Evolutionary conservation across 2,888 invertebrate species (phyloP).

Genomic region (Callyntrura sp.): DNA sequence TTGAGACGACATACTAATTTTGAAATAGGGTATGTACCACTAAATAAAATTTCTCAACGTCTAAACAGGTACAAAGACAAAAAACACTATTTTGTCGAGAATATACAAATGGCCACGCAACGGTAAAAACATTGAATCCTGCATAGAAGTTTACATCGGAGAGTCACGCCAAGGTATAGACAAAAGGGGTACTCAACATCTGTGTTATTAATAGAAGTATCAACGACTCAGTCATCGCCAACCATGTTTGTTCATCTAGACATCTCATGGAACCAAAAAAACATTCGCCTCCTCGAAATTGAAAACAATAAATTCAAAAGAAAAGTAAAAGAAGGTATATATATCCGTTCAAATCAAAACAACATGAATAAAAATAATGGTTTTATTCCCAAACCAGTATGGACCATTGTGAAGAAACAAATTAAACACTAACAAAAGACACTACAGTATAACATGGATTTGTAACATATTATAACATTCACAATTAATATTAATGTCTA

Average conservation of each 20-base stretch:
- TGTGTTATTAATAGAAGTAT: background rate
- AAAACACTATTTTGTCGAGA: background rate
- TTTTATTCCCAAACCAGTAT: constrained; percentile 1
- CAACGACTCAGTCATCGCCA: background rate
- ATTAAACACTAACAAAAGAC: background rate
- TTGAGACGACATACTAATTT: background rate
- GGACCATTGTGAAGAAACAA: constrained; percentile 36
- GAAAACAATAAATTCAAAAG: background rate
- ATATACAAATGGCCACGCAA: background rate
- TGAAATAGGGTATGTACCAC: background rate
- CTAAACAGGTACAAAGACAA: background rate
- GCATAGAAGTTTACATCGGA: background rate
- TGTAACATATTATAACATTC: too few species aligned
- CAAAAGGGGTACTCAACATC: background rate
- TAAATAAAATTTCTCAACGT: background rate
- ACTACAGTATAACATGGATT: too few species aligned
- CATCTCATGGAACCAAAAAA: background rate
- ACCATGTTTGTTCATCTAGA: background rate
- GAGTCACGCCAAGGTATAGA: background rate
- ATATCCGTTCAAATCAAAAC: background rate
- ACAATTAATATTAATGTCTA: too few species aligned
- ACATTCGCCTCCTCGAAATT: background rate
- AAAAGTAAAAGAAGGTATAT: background rate
- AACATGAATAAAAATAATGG: constrained; percentile 3
- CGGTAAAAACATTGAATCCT: background rate